Conservation (phyloP, 2,888 invertebrate species). For the Eupithecia dodoneata region DNA sequence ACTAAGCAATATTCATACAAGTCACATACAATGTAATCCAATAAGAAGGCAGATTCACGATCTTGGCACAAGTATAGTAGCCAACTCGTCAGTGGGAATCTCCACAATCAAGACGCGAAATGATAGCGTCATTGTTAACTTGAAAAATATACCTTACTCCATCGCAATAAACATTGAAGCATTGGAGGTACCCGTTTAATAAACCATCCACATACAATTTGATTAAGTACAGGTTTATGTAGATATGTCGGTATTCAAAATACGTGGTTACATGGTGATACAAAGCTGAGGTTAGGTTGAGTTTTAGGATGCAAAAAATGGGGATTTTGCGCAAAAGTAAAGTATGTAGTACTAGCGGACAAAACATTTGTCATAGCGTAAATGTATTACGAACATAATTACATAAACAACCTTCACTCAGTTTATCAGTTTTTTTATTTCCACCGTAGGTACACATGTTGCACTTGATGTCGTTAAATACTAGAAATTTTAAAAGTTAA, state of each 20-base stretch:
- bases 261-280: not conserved
- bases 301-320: constrained; percentile 7
- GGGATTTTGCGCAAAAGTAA: not conserved
- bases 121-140: constrained; percentile 35
- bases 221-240: not conserved
- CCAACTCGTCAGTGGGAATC: constrained; percentile 51
- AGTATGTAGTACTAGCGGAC: not conserved
- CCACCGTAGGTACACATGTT: too few species aligned
- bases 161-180: constrained; percentile 3
- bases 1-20: constrained; percentile 22
- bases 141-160: constrained; percentile 16
- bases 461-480: too few species aligned
- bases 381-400: not conserved
- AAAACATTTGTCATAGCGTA: not conserved
- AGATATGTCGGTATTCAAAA: constrained; percentile 8
- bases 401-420: not conserved
- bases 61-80: constrained; percentile 37
- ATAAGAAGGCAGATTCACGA: constrained; percentile 17
- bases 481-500: too few species aligned
- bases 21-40: constrained; percentile 17
- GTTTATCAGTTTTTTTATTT: too few species aligned
- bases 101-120: constrained; percentile 47
- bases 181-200: not conserved
- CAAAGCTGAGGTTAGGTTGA: not conserved
- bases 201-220: constrained; percentile 4